Conservation (phyloP, 2,888 invertebrate species). For the Apotomis capreana region DNA sequence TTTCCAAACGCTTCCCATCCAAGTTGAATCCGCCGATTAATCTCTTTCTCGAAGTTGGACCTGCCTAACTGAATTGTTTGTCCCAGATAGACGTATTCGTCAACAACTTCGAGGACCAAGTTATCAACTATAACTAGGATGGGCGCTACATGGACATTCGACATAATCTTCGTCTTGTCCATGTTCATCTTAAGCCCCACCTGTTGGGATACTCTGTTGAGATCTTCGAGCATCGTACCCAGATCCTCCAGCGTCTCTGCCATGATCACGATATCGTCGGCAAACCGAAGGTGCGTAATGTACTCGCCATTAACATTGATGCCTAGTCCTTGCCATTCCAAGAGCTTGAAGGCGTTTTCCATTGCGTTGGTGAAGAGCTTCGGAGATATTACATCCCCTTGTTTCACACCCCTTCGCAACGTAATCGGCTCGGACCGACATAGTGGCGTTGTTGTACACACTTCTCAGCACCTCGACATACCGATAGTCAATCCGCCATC, state of each 20-base stretch:
- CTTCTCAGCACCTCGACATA: constrained; percentile 27
- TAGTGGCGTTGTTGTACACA: neutral
- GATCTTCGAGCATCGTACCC: neutral
- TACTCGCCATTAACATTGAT: neutral
- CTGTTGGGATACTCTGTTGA: neutral
- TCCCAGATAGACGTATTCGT: neutral
- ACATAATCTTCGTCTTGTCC: neutral
- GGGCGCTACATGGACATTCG: neutral
- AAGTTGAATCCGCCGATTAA: too few species aligned
- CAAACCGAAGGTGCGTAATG: neutral
- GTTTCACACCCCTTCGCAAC: neutral
- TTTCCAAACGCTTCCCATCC: neutral
- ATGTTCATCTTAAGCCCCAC: neutral
- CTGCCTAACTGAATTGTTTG: neutral
- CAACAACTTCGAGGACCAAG: constrained; percentile 3
- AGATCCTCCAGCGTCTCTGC: neutral
- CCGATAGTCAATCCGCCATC: constrained; percentile 11
- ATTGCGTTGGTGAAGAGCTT: neutral
- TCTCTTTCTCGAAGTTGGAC: neutral
- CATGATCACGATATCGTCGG: neutral
- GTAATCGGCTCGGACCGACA: constrained; percentile 2
- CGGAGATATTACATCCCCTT: constrained; percentile 11
- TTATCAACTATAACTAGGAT: neutral
- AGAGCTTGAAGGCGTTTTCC: constrained; percentile 4
- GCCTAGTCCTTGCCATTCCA: neutral